Evolutionary conservation across 2,888 invertebrate species (phyloP), one percentile per base, ranked within the genome.

Genomic region (Pandemis heparana): DNA sequence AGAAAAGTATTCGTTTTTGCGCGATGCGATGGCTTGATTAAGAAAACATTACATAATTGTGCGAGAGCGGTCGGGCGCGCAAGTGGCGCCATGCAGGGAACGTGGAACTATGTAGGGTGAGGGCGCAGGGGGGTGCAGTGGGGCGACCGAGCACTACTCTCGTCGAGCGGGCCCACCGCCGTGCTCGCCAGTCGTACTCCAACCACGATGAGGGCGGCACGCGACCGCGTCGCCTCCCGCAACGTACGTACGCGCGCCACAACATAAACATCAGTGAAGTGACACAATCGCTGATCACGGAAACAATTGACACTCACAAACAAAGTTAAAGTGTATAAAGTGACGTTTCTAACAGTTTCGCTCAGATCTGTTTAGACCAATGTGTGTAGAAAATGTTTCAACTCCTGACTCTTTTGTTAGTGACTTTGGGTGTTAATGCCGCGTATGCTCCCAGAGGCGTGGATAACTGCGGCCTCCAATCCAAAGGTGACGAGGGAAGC

Each of bases 31-130:
- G 85, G 88, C 87, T 90, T 89, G 89, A 92, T 92, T 92, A 92
- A 91, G 90, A 92, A 93, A 93, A 92, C 90, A 92, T 92, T 92
- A 92, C 89, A 92, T 94, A 93, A 93, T 92, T 92, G 90, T 92
- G 87, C 86, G 88, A 89, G 87, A 89, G 88, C 87, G 88, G 87
- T 84, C 85, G 83, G 87, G 84, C 83, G 90, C 89, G 90, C 90
- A 89, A 92, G 94, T 93, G 91, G 93, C 93, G 93, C 93, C 92
- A 86, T 91, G 87, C 90, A 90, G 86, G 81, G 81, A 89, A 91
- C 90, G 89, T 91, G 90, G 90, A 92, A 93, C 92, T 92, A 91
- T 89, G 89, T 87, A 85, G 87, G 89, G 88, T 80, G 78, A 82
- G 87, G 86, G 88, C 82, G 89, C 85, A 89, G 89, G 86, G 87